Evolutionary conservation across 2,113 vertebrate species (phyloP).

Genomic region (Lepus timidus): DNA sequence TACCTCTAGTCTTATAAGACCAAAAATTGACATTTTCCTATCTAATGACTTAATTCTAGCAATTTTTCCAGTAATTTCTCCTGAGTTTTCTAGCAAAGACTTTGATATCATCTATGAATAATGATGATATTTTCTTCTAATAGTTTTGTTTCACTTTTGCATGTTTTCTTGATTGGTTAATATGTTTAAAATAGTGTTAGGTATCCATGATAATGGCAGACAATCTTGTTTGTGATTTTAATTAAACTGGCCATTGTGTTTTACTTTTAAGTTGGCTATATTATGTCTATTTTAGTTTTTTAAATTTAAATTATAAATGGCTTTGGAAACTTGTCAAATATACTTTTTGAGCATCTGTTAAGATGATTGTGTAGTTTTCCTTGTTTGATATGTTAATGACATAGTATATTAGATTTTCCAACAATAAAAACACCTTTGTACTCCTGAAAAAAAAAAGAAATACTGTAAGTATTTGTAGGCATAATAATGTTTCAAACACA

Average conservation of each 20-base stretch:
- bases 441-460: background rate
- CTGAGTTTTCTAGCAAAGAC: background rate
- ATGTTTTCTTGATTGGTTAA: conserved; percentile 23
- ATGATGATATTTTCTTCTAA: conserved; percentile 24
- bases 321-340: background rate
- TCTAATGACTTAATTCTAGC: background rate
- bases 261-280: conserved; percentile 26
- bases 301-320: conserved; percentile 48
- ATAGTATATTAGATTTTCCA: conserved; percentile 3
- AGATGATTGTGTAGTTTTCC: background rate
- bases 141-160: background rate
- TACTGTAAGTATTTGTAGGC: background rate
- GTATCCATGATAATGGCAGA: background rate
- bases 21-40: background rate
- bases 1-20: background rate
- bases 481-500: background rate
- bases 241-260: background rate
- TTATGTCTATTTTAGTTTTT: conserved; percentile 49
- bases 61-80: background rate
- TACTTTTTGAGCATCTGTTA: background rate
- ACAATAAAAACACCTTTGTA: background rate
- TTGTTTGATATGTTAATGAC: conserved; percentile 14
- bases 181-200: no score
- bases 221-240: conserved; percentile 46
- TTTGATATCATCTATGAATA: background rate